Evolutionary conservation across 2,113 vertebrate genomes (phyloP).

Genomic region (Candoia aspera): DNA sequence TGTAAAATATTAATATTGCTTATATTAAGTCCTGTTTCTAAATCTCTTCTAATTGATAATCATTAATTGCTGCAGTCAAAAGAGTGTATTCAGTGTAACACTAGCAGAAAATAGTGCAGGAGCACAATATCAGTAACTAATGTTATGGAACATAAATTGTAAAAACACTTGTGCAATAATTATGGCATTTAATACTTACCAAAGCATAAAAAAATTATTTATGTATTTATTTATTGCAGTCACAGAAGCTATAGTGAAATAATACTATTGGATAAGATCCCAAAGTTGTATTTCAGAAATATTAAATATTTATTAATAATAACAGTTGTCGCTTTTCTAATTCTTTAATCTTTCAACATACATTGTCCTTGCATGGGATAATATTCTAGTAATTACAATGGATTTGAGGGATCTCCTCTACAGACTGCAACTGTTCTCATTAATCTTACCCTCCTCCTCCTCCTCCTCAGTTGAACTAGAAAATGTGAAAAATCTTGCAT

Average conservation of each 20-base stretch:
- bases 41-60: neutral
- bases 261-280: neutral
- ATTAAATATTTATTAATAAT: neutral
- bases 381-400: neutral
- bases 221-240: neutral
- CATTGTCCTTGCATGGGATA: neutral
- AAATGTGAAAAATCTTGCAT: slow-evolving; percentile 27
- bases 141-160: neutral
- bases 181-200: neutral
- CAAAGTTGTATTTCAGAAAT: neutral
- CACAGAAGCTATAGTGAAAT: neutral
- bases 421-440: neutral
- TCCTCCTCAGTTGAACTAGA: neutral
- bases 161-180: neutral
- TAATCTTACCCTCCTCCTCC: neutral
- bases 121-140: neutral
- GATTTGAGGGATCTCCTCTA: neutral
- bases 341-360: neutral
- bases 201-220: neutral
- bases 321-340: neutral
- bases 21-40: neutral
- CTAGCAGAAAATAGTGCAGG: neutral
- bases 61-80: neutral
- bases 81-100: neutral
- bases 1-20: neutral